Evolutionary conservation across 2,797 vertebrate species (phyloP), one percentile per base, ranked within the genome.

Genomic region (Darevskia nairensis): DNA sequence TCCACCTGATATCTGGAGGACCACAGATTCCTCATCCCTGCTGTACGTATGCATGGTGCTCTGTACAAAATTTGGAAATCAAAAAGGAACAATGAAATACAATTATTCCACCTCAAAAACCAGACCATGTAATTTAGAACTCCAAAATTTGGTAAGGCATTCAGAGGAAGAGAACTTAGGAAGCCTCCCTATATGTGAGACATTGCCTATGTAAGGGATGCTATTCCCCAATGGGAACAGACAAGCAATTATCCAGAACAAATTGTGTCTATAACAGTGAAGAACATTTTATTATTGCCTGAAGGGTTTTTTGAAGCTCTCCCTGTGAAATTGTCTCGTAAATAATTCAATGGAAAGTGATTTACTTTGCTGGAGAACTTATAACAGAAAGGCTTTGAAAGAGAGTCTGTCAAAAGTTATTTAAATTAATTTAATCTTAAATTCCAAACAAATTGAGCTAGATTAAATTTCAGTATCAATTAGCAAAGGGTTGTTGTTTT

Each of bases 211-310:
- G 85, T 61, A 89, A 94, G 17, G n/a, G 69, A 8, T 23, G 0
- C 32, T 15, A 68, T 55, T 92, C 78, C 82, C 92, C 83, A 88
- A 23, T 85, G 94, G 92, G 90, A 90, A 91, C 84, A 92, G 75
- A 79, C 86, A 87, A 92, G 89, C 95, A 96, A 96, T 94, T 94
- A 96, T 92, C 87, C 90, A 92, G 87, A 95, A 95, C 95, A 96
- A 95, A 96, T 95, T 94, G 93, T 94, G 93, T 95, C 94, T 94
- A 91, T 91, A 95, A 91, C 94, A 93, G 84, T 41, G 88, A 90
- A 94, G 94, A 96, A 96, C 94, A 95, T 95, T 95, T 96, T 95
- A 93, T 94, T 95, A 95, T 94, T 94, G 96, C 95, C 95, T 93
- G 76, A 90, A 95, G 95, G 94, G 91, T 74, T 96, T 89, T 96